Conservation (phyloP, 2,797 vertebrate genomes). For the Mionectes olivaceus region DNA sequence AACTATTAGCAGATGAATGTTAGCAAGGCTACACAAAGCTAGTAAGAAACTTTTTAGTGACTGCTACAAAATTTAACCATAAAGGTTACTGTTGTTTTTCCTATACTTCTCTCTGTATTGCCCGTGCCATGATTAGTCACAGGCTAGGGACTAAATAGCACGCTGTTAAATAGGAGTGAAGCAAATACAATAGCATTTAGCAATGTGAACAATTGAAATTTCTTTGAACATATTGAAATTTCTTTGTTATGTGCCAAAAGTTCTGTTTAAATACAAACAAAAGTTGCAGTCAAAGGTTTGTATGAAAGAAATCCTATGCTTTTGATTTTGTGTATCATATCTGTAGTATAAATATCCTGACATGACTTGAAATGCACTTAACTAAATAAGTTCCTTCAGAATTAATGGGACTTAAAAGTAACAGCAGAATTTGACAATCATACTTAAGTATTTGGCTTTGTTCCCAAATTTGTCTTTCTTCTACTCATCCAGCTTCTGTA, state of each 20-base stretch:
- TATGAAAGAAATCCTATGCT: not conserved
- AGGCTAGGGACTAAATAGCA: fast-evolving
- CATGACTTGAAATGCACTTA: not conserved
- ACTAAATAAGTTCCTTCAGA: not conserved
- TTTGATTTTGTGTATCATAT: not conserved
- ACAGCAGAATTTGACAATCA: not conserved
- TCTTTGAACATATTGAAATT: not conserved
- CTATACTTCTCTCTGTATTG: fast-evolving
- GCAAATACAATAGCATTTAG: not conserved
- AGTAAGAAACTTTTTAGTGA: not conserved
- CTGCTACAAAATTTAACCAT: not conserved
- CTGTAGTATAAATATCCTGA: not conserved
- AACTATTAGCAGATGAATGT: not conserved
- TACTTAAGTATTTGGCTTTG: not conserved
- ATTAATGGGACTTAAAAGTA: not conserved
- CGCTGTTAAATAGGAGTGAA: not conserved
- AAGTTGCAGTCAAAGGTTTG: not conserved
- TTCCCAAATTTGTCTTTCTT: not conserved
- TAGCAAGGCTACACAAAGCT: not conserved
- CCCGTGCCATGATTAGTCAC: not conserved
- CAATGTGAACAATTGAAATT: not conserved
- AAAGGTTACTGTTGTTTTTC: not conserved
- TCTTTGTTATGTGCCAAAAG: not conserved
- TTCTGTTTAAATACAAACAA: not conserved
- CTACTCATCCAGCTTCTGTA: not conserved